Conservation (phyloP, 2,797 vertebrate genomes). For the Anguilla pacifica region DNA sequence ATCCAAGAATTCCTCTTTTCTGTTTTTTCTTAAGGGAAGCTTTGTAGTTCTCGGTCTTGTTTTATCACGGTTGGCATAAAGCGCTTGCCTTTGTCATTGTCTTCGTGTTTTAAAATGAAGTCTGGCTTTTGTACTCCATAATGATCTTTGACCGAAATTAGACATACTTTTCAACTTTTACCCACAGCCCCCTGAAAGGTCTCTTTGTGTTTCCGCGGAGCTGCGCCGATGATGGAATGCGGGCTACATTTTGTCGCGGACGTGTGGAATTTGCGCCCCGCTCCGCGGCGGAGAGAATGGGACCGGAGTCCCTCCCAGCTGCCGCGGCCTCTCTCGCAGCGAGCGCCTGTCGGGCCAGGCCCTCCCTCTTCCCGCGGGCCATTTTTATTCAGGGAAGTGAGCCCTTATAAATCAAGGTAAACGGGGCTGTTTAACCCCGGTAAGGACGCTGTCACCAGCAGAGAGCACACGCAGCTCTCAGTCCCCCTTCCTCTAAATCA, state of each 20-base stretch:
- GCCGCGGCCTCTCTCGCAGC: not conserved
- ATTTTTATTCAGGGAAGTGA: conserved; percentile 28
- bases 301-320: conserved; percentile 53
- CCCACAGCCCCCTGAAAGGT: conserved; percentile 75
- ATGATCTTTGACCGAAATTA: conserved; percentile 84
- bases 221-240: conserved; percentile 66
- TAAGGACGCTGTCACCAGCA: conserved; percentile 74
- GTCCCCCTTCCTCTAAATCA: conserved; percentile 29
- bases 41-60: conserved; percentile 72
- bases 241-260: conserved; percentile 65
- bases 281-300: conserved; percentile 45
- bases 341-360: conserved; percentile 3
- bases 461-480: conserved; percentile 66
- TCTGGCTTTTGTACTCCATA: conserved; percentile 77
- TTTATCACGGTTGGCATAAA: conserved; percentile 75
- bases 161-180: conserved; percentile 81
- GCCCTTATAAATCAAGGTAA: conserved; percentile 77
- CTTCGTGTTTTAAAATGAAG: conserved; percentile 73
- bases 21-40: conserved; percentile 66
- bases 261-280: conserved; percentile 71
- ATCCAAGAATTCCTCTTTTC: conserved; percentile 54
- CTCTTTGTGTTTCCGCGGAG: conserved; percentile 62
- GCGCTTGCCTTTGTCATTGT: conserved; percentile 77
- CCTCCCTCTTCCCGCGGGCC: conserved; percentile 40
- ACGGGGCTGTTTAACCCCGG: conserved; percentile 73